Base-by-base conservation (phyloP, 2,888 invertebrate genomes). In the Elysia crispata region DNA sequence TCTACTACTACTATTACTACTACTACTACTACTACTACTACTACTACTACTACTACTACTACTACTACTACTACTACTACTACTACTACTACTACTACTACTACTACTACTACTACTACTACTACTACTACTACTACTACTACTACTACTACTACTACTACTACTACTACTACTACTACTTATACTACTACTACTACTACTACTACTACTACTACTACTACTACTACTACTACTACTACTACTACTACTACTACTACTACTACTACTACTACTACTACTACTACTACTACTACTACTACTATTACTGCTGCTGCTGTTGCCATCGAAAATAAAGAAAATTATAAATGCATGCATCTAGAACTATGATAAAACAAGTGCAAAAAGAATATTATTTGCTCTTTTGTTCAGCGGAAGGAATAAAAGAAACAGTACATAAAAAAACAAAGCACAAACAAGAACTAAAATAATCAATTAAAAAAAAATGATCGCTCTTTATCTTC, bases 71-170 rank as follows among this genome's bases (percentile, higher is more conserved):
- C 41, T 70, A 70, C 41, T 33, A 33, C 6, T 70, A 33, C 41
- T 70, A 33, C 41, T 70, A 33, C 41, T 70, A 33, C 41, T 70
- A 33, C 69, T 33, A 33, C 69, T 70, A 33, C 41, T 31, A 33
- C 69, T 70, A 33, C 41, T 70, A 70, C 23, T 33, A 70, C 41
- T 64, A 75, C 57, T 74, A 74, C 57, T 74, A 74, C 57, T 74
- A 74, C 57, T 25, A 74, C 57, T 74, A 25, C 74, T 54, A 74
- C 74, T 74, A 74, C 54, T 74, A 57, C 74, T 74, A 74, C 74
- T 74, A 74, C 74, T 50, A 74, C 74, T 74, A 74, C 54, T 74
- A 74, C 74, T n/a, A n/a, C n/a, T n/a, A n/a, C n/a, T n/a, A n/a
- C n/a, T n/a, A n/a, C n/a, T n/a, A n/a, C n/a, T n/a, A n/a, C n/a